These are phyloP conservation scores for Matsumurasca onukii DNA, from an alignment of 1,140 invertebrate species.

Conservation along the genomic window DNA sequence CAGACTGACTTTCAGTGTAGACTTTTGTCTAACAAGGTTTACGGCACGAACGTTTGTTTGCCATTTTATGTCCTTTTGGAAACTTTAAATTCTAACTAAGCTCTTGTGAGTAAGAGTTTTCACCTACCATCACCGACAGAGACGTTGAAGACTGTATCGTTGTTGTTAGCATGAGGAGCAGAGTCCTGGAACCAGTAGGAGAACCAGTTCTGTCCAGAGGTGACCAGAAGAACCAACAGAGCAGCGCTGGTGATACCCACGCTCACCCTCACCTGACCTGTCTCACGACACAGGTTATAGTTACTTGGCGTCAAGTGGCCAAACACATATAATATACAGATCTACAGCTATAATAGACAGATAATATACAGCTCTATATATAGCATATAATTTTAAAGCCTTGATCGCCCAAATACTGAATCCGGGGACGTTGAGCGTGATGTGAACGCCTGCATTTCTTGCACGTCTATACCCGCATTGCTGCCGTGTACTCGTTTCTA, in stretches of 20 bases:
- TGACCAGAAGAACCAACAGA: constrained; percentile 2
- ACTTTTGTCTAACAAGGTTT: background rate
- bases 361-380: too few relatives aligned
- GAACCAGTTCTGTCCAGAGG: constrained; percentile 11
- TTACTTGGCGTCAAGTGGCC: too few relatives aligned
- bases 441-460: too few relatives aligned
- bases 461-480: too few relatives aligned
- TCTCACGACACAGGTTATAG: too few relatives aligned
- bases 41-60: background rate
- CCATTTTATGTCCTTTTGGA: background rate
- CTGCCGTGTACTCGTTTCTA: too few relatives aligned
- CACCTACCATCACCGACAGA: background rate
- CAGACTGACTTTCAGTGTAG: too few relatives aligned
- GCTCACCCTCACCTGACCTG: background rate
- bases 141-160: constrained; percentile 10
- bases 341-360: too few relatives aligned
- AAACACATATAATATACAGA: too few relatives aligned
- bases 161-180: background rate
- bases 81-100: background rate
- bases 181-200: background rate
- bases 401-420: too few relatives aligned
- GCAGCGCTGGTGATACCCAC: background rate
- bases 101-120: background rate
- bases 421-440: too few relatives aligned
- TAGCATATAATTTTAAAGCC: too few relatives aligned